Evolutionary conservation across 2,113 vertebrate genomes (phyloP), one percentile per base, ranked within the genome.

Genomic region (Hippolais icterina): DNA sequence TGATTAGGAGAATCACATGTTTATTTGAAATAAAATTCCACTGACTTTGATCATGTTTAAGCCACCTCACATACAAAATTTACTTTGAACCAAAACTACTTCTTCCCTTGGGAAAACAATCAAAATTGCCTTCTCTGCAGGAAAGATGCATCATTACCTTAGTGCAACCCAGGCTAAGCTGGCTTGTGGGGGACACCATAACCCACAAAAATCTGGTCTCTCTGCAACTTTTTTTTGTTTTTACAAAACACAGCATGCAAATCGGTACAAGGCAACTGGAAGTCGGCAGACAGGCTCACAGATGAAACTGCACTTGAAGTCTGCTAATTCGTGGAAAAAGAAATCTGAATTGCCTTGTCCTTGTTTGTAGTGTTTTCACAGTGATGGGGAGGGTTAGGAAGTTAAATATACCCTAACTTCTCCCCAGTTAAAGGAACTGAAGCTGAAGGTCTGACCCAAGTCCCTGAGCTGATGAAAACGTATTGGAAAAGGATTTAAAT

Each of bases 171-270:
- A 53, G 33, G 15, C n/a, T 76, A 61, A 50, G 19, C 46, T 18
- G 27, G 54, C 25, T 57, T 0, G 0, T 0, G 2, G 3, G 42
- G 46, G 37, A 63, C 1, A 56, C 22, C 3, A 0, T 11, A 65
- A 74, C 13, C 29, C 53, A 35, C 1, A 16, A 54, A 87, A 87
- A 75, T 37, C 22, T 4, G 1, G 11, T 39, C 9, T 18, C 50
- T 64, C 35, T 53, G 18, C n/a, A 46, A 57, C 0, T 1, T 9
- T 5, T 56, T 88, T 63, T 29, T 64, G 29, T 39, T 57, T 33
- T 54, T 50, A 79, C 41, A 70, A 72, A 92, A 83, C 15, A 11
- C 47, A 60, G 39, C 31, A 37, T 5, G 1, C 1, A 11, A 82
- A n/a, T 21, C 2, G 2, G 23, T 41, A 14, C 25, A 39, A 56